Base-by-base conservation (phyloP, 1,140 invertebrate species). In the Trinorchestia longiramus region DNA sequence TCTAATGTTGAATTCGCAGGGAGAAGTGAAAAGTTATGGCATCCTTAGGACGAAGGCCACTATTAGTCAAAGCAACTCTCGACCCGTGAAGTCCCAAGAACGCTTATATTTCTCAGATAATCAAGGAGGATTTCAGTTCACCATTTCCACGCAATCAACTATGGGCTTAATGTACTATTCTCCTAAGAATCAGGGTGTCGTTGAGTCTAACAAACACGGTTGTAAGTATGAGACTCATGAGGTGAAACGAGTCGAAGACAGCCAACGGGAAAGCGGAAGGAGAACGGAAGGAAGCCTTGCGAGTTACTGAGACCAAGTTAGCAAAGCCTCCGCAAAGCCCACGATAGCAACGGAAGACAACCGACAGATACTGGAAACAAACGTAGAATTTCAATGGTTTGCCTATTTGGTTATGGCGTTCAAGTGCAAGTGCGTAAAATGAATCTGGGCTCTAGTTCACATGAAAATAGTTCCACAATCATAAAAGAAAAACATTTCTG, bases 171-270 rank as follows among this genome's bases (percentile, higher is more conserved):
- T 94, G 92, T 94, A 45, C 92, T 45, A 94, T 94, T 94, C 92
- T 94, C 92, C 92, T 94, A 94, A 94, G 92, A 94, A 94, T 94
- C 92, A 94, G 92, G 44, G 92, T 43, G 92, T 94, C 92, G 92
- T 94, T 94, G 92, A 47, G 92, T 94, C 92, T 94, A 94, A 94
- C 92, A 94, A 94, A 94, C 92, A 94, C 92, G 92, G 92, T 47
- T 94, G 92, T 94, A 94, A 40, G 92, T 94, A 94, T 43, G 41
- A 94, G 92, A 47, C 92, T 94, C 92, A 94, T 94, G 92, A 94
- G 92, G 92, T 94, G 92, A 94, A 94, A 47, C 92, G 92, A 94
- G 92, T 94, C 43, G 92, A 94, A 94, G 92, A 94, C 92, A 94
- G 92, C 92, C 92, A 3, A 94, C 43, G 92, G 92, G 92, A 94